Evolutionary conservation across 2,797 vertebrate species (phyloP).

Genomic region (Leuciscus waleckii): DNA sequence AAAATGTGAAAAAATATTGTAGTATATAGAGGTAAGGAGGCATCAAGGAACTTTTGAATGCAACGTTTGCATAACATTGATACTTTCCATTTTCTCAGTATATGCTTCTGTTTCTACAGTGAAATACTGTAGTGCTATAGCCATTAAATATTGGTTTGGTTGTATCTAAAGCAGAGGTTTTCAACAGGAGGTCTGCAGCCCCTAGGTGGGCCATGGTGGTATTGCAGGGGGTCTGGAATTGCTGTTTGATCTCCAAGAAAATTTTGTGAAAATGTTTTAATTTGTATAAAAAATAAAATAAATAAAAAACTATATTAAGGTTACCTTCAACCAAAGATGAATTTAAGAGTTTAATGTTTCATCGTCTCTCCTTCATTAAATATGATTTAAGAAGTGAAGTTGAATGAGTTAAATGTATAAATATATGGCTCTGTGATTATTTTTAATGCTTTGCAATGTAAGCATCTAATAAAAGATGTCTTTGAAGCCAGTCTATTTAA

Average conservation of each 20-base stretch:
- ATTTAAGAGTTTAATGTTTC: not conserved
- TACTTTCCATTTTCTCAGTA: not conserved
- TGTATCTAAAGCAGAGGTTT: not conserved
- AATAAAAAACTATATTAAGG: not conserved
- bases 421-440: not conserved
- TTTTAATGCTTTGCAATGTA: not conserved
- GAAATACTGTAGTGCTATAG: not conserved
- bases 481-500: not conserved
- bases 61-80: not conserved
- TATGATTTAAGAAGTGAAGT: not conserved
- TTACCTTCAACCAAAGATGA: not conserved
- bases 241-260: not conserved
- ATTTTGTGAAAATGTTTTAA: not conserved
- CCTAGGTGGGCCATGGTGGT: slow-evolving; percentile 9
- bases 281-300: not conserved
- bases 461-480: not conserved
- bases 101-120: not conserved
- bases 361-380: not conserved
- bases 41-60: not conserved
- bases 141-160: not conserved
- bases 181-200: not conserved
- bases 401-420: not conserved
- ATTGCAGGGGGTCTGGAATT: slow-evolving; percentile 3
- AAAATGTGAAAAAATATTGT: not conserved
- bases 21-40: not conserved